A percentile compares a stretch with the other conserved stretches of the same genome.
Evolutionary conservation across 2,113 vertebrate genomes (phyloP).

Genomic region (Gymnarchus niloticus): DNA sequence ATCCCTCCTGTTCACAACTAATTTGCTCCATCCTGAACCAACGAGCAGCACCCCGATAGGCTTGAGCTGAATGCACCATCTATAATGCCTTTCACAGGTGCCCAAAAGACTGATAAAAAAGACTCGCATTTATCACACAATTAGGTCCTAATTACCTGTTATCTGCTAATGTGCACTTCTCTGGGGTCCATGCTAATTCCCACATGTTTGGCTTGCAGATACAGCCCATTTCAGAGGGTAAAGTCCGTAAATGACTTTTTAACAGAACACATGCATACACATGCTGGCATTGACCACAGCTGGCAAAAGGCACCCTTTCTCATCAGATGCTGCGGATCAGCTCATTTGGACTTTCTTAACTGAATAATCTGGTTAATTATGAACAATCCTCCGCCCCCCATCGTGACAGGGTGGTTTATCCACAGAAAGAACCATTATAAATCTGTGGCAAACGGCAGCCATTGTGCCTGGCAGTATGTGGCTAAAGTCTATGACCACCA

Average conservation of each 20-base stretch:
- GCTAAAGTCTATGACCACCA: not conserved
- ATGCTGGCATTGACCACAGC: constrained; percentile 13
- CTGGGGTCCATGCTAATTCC: constrained; percentile 37
- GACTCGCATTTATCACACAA: constrained; percentile 61
- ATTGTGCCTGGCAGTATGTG: not conserved
- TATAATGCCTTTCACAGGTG: constrained; percentile 62
- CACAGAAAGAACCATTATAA: not conserved
- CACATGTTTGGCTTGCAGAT: constrained; percentile 13
- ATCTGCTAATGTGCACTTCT: constrained; percentile 55
- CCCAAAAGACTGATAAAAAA: constrained; percentile 57
- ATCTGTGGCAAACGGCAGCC: not conserved
- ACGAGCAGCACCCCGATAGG: constrained; percentile 61
- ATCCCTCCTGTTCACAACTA: constrained; percentile 51
- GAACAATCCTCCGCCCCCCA: constrained; percentile 8
- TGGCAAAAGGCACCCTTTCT: constrained; percentile 6
- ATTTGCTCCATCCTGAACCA: constrained; percentile 44
- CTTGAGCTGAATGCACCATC: constrained; percentile 47
- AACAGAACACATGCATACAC: not conserved
- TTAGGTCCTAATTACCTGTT: constrained; percentile 66
- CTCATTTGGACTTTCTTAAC: constrained; percentile 22
- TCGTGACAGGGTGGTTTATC: constrained; percentile 20
- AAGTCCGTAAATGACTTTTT: constrained; percentile 19
- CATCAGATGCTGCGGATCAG: not conserved
- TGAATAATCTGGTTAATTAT: constrained; percentile 29
- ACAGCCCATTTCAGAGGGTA: constrained; percentile 42